Evolutionary conservation across 2,888 invertebrate species (phyloP).

Genomic region (Adineta ricciae): DNA sequence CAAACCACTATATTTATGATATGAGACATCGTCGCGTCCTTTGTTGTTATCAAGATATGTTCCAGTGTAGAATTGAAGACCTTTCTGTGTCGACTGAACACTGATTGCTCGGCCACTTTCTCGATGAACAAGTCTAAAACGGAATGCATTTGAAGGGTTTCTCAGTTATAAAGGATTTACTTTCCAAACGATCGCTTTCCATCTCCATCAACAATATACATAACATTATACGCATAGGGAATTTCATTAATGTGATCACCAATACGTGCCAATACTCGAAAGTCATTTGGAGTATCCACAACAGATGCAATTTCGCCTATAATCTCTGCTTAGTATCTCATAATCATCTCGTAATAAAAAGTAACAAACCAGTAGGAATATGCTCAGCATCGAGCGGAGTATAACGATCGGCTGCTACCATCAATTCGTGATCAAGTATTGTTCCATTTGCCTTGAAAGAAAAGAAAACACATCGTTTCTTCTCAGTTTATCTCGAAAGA

Average conservation of each 20-base stretch:
- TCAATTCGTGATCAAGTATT: conserved; percentile 34
- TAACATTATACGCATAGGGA: conserved; percentile 23
- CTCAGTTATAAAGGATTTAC: no score
- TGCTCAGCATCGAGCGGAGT: conserved; percentile 22
- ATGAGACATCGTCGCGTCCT: conserved; percentile 64
- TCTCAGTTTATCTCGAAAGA: no score
- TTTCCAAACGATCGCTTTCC: not conserved
- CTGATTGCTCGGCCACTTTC: conserved; percentile 63
- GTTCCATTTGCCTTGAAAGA: conserved; percentile 26
- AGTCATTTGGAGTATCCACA: conserved; percentile 22
- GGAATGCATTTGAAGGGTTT: not conserved
- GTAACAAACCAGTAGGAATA: conserved; percentile 29
- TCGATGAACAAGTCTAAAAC: conserved; percentile 41
- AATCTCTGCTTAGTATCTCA: not conserved
- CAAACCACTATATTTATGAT: conserved; percentile 68
- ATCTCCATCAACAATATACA: conserved; percentile 19
- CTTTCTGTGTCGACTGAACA: conserved; percentile 74
- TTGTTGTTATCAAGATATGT: conserved; percentile 57
- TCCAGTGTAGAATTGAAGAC: conserved; percentile 77
- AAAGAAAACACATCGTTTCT: not conserved
- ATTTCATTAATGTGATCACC: not conserved
- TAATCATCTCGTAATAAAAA: not conserved
- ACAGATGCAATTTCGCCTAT: conserved; percentile 17
- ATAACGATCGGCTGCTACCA: conserved; percentile 16
- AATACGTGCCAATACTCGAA: conserved; percentile 9